phyloP scores from a whole-genome alignment of 2,113 vertebrate species.

The Pelobates fuscus region DNA sequence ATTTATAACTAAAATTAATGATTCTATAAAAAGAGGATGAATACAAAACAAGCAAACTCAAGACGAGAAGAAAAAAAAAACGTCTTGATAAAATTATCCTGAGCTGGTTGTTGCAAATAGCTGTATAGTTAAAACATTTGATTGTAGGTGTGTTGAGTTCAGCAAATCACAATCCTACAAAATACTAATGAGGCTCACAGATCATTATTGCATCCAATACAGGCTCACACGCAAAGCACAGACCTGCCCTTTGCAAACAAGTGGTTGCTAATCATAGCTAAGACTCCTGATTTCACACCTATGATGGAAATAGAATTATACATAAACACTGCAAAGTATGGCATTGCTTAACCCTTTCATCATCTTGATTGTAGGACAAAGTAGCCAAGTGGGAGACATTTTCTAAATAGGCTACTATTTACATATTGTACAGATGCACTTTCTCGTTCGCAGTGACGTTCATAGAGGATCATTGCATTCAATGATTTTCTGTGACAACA shows the following conservation, averaged over 20 bases:
- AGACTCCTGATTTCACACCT: slow-evolving; percentile 44
- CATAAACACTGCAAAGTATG: neutral
- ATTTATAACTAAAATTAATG: slow-evolving; percentile 76
- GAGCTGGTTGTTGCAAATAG: slow-evolving; percentile 65
- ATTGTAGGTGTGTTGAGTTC: slow-evolving; percentile 75
- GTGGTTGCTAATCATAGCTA: slow-evolving; percentile 35
- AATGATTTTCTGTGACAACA: too few species aligned
- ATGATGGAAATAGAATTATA: slow-evolving; percentile 15
- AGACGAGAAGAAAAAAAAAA: slow-evolving; percentile 53
- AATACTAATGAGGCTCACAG: slow-evolving; percentile 66
- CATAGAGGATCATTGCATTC: too few species aligned
- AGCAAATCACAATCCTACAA: slow-evolving; percentile 73
- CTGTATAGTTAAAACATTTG: slow-evolving; percentile 81
- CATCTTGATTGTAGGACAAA: too few species aligned
- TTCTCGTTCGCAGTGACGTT: too few species aligned
- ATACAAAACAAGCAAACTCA: slow-evolving; percentile 67
- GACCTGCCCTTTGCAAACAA: slow-evolving; percentile 68
- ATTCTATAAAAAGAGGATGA: slow-evolving; percentile 71
- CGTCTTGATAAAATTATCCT: slow-evolving; percentile 67
- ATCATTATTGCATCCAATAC: slow-evolving; percentile 66
- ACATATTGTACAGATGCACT: too few species aligned
- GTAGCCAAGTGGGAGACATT: too few species aligned
- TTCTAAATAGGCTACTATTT: too few species aligned
- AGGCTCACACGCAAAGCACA: slow-evolving; percentile 59
- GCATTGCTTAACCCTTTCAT: neutral